Evolutionary conservation across 2,113 vertebrate genomes (phyloP).

Genomic region (Zosterops hypoxanthus): DNA sequence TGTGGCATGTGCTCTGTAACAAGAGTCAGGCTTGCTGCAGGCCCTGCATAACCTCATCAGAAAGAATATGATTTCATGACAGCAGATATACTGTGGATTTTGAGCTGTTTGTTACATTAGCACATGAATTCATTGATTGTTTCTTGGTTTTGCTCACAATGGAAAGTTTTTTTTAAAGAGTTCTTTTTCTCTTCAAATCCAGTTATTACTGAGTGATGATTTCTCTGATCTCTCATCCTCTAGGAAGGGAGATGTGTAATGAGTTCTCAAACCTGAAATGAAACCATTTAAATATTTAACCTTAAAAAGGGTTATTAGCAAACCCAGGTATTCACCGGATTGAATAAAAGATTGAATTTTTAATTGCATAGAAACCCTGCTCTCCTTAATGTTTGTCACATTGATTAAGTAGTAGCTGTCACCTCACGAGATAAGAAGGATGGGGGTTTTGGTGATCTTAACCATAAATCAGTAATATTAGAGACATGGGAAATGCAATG

Average conservation of each 20-base stretch:
- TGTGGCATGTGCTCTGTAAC: not conserved
- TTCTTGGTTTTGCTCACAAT: not conserved
- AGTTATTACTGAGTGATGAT: not conserved
- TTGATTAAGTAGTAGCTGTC: not conserved
- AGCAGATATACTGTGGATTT: not conserved
- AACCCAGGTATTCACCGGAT: not conserved
- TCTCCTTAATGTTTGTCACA: not conserved
- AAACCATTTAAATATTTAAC: conserved; percentile 37
- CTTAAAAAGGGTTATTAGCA: not conserved
- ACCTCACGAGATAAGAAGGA: not conserved
- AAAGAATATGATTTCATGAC: not conserved
- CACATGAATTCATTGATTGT: not conserved
- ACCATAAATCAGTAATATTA: not conserved
- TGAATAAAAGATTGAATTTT: not conserved
- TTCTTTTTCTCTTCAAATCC: not conserved
- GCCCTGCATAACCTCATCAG: not conserved
- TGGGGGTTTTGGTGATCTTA: not conserved
- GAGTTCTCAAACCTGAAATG: not conserved
- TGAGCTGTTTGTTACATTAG: not conserved
- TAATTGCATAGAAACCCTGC: not conserved
- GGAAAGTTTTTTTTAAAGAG: not conserved
- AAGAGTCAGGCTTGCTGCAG: not conserved
- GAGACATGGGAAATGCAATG: not conserved
- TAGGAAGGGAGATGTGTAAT: not conserved
- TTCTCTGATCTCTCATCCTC: not conserved